These are phyloP conservation scores for Chloroceryle amazona DNA, from an alignment of 2,797 vertebrate genomes.

Conservation along the genomic window DNA sequence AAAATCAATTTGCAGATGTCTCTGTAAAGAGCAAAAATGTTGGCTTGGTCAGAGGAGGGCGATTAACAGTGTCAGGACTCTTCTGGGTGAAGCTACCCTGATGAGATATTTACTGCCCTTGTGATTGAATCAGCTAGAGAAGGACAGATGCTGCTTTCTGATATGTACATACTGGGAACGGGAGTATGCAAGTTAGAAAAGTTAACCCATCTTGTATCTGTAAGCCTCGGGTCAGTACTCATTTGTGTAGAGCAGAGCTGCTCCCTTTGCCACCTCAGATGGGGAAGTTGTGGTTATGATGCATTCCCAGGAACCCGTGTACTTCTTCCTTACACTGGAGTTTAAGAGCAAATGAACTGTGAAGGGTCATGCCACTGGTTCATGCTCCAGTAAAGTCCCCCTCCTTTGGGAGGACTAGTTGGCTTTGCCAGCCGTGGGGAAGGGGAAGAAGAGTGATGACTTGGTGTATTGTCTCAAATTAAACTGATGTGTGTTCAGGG, in stretches of 20 bases:
- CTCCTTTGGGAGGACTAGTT: not conserved
- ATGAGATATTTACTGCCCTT: not conserved
- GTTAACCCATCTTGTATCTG: not conserved
- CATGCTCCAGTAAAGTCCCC: not conserved
- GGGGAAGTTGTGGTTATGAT: not conserved
- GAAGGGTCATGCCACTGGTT: not conserved
- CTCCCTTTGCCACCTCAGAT: not conserved
- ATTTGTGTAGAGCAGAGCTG: not conserved
- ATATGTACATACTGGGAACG: not conserved
- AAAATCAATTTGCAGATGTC: not conserved
- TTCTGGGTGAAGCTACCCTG: not conserved
- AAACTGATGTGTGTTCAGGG: not conserved
- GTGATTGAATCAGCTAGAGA: not conserved
- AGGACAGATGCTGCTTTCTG: not conserved
- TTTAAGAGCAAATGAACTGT: not conserved
- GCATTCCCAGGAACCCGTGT: not conserved
- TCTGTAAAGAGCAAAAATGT: not conserved
- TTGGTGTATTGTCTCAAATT: slow-evolving; percentile 13
- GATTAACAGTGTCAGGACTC: not conserved
- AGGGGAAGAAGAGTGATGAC: not conserved
- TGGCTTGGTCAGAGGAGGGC: not conserved
- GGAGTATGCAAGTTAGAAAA: not conserved
- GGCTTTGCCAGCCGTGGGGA: not conserved
- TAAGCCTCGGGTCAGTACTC: not conserved
- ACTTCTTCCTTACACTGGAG: not conserved